Base-by-base conservation (phyloP, 2,888 invertebrate species). In the Tethea ocularis region DNA sequence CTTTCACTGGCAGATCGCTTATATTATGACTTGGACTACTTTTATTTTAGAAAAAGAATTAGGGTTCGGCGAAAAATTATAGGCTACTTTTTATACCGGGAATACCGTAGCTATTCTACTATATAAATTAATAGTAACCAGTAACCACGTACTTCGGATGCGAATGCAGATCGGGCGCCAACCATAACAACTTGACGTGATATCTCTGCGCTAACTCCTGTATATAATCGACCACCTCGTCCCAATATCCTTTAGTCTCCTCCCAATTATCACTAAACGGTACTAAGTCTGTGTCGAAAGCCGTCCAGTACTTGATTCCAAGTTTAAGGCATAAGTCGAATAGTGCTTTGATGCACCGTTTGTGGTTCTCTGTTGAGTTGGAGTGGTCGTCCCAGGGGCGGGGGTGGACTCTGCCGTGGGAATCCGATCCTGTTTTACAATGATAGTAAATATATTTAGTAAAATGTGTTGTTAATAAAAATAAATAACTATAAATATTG, bases 241-340 rank as follows among this genome's bases (percentile, higher is more conserved):
- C 95, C 84, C 94, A 93, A 64, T 94, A 88, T 6, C 80, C 72
- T 67, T 92, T 91, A 23, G 87, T 90, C 72, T 95, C 95, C 15
- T 94, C 94, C 78, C 94, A 87, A 51, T 82, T 93, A 1, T 93
- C 93, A 0, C 91, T 88, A 56, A 87, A 89, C 0, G 95, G 95
- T 0, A 95, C 89, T 38, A 95, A 82, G 72, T 95, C 95, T 0
- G 94, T 85, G 74, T 95, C 95, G 67, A 94, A 94, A 23, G 95
- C 95, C 0, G 95, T 94, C 95, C 95, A 95, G 80, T 94, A 94
- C 67, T 94, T 94, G 13, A 95, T 77, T 68, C 95, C 95, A 0
- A 95, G 89, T 73, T 95, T 95, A 4, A 82, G 71, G 80, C 95
- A 95, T 62, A 95, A 91, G 64, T 95, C 95, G 82, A 95, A 95